phyloP scores from a whole-genome alignment of 2,888 invertebrate species.

The Meghimatium bilineatum region DNA sequence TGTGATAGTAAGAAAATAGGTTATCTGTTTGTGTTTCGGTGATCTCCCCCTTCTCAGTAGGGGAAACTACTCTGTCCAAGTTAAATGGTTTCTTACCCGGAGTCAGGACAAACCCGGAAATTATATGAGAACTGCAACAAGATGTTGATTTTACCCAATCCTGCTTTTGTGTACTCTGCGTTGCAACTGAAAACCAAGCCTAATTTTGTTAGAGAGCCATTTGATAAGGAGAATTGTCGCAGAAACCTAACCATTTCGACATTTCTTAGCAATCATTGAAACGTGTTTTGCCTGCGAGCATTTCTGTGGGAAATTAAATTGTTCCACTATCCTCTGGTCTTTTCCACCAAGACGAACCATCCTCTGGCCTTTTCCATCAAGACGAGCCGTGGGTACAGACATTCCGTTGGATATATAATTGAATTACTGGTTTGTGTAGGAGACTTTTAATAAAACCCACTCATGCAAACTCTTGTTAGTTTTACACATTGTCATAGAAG shows the following conservation, averaged over 20 bases:
- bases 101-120: neutral
- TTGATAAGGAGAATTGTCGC: constrained; percentile 42
- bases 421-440: neutral
- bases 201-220: constrained; percentile 41
- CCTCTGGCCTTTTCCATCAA: constrained; percentile 16
- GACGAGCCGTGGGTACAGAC: constrained; percentile 14
- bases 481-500: too few species aligned
- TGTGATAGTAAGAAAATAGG: neutral
- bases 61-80: neutral
- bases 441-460: constrained; percentile 24
- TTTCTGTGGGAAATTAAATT: constrained; percentile 43
- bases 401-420: constrained; percentile 4
- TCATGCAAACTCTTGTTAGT: constrained; percentile 24
- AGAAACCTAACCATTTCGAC: constrained; percentile 20
- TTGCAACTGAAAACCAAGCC: constrained; percentile 11
- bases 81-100: constrained; percentile 27
- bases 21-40: neutral
- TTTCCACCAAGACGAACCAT: constrained; percentile 4
- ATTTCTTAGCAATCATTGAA: constrained; percentile 38
- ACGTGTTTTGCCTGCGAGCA: constrained; percentile 46
- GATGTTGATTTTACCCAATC: constrained; percentile 31
- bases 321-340: constrained; percentile 10
- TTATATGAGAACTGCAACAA: constrained; percentile 24
- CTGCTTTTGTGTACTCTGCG: neutral
- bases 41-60: neutral